Conservation (phyloP, 2,888 invertebrate genomes). For the Lasioglossum vierecki region DNA sequence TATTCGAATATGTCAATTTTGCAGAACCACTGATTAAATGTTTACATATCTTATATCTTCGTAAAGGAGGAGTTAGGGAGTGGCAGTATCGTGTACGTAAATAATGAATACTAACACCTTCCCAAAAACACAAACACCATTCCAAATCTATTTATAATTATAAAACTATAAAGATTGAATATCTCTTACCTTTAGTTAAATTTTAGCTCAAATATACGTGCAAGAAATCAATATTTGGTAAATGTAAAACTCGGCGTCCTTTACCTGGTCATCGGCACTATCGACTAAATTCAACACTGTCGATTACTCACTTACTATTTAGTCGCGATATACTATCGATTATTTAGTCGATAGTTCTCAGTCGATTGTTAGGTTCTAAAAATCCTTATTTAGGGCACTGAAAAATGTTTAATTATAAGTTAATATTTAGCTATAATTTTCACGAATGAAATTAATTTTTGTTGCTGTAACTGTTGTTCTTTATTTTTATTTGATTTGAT, state of each 20-base stretch:
- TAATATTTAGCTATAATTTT: too few species aligned
- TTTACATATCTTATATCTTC: not conserved
- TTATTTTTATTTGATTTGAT: too few species aligned
- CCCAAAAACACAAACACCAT: not conserved
- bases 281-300: not conserved
- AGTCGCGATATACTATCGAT: not conserved
- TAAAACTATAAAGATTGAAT: constrained; percentile 1
- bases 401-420: too few species aligned
- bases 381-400: too few species aligned
- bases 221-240: constrained; percentile 15
- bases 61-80: constrained; percentile 42
- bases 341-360: not conserved
- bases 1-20: not conserved
- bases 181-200: constrained; percentile 26
- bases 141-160: not conserved
- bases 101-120: not conserved
- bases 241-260: constrained; percentile 34
- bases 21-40: not conserved
- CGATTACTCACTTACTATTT: not conserved
- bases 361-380: not conserved
- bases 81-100: constrained; percentile 37
- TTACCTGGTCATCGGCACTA: not conserved
- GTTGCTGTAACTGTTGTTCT: too few species aligned
- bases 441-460: too few species aligned
- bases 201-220: not conserved